These are phyloP conservation scores for Psilopogon haemacephalus DNA, from an alignment of 2,113 vertebrate species.

Conservation along the genomic window DNA sequence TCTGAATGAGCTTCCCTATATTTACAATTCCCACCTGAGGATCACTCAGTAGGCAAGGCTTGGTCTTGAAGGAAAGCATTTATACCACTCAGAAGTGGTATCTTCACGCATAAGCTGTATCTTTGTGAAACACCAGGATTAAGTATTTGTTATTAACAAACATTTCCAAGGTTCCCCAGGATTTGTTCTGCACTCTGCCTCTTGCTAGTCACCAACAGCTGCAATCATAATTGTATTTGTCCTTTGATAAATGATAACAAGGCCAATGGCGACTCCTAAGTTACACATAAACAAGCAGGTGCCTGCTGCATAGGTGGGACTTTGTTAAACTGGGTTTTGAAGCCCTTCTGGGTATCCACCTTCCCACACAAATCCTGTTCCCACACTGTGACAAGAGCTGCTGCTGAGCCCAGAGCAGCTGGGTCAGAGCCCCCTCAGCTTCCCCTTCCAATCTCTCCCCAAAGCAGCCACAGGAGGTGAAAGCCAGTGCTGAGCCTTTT, in stretches of 20 bases:
- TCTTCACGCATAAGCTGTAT: neutral
- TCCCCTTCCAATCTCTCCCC: neutral
- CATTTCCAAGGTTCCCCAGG: neutral
- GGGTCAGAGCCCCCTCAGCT: neutral
- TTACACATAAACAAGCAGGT: neutral
- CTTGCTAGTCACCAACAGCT: neutral
- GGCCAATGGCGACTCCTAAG: neutral
- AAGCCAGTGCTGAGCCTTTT: neutral
- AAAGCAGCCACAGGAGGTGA: neutral
- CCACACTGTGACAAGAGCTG: neutral
- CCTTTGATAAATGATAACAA: neutral
- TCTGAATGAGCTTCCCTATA: neutral
- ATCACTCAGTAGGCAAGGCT: neutral
- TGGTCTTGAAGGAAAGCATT: neutral
- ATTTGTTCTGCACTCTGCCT: neutral
- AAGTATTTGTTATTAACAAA: neutral
- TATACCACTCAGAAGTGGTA: neutral
- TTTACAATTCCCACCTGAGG: neutral
- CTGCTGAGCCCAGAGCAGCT: accelerated
- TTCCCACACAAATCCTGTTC: neutral
- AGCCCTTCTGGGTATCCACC: neutral
- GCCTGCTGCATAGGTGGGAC: neutral
- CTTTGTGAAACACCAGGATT: neutral
- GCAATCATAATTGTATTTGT: neutral
- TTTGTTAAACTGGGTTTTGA: neutral